These are phyloP conservation scores for Onychomys torridus DNA, from an alignment of 2,797 vertebrate species.

Conservation along the genomic window DNA sequence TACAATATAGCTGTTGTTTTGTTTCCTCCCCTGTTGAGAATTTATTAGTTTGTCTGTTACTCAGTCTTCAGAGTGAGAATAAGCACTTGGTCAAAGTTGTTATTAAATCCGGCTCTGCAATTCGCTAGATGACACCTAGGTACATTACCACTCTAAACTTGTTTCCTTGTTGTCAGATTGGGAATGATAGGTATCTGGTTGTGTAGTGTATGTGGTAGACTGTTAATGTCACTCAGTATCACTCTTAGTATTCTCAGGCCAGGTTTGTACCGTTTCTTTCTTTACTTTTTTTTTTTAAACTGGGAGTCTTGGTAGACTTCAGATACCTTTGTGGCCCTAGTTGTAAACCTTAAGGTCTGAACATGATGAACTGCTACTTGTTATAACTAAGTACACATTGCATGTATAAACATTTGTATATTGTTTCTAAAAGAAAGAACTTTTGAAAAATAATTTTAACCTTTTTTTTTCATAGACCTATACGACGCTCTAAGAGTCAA, in stretches of 20 bases:
- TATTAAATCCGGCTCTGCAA: neutral
- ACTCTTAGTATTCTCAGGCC: neutral
- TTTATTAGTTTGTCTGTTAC: constrained; percentile 30
- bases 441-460: constrained; percentile 58
- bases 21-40: neutral
- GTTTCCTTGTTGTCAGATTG: neutral
- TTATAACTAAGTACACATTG: constrained; percentile 40
- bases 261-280: neutral
- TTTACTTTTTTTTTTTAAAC: neutral
- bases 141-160: constrained; percentile 12
- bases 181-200: neutral
- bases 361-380: neutral
- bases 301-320: neutral
- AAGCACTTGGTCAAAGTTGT: neutral
- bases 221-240: neutral
- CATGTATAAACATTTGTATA: constrained; percentile 11
- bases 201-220: neutral
- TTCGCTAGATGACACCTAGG: neutral
- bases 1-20: constrained; percentile 22
- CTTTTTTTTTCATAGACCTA: constrained; percentile 69
- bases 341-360: constrained; percentile 1
- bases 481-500: neutral
- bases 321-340: constrained; percentile 18
- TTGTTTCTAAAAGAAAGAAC: constrained; percentile 56
- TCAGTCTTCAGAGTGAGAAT: constrained; percentile 22